Percentiles rank a stretch among this genome's conserved stretches.
Evolutionary conservation across 2,797 vertebrate genomes (phyloP).

Genomic region (Masticophis lateralis): DNA sequence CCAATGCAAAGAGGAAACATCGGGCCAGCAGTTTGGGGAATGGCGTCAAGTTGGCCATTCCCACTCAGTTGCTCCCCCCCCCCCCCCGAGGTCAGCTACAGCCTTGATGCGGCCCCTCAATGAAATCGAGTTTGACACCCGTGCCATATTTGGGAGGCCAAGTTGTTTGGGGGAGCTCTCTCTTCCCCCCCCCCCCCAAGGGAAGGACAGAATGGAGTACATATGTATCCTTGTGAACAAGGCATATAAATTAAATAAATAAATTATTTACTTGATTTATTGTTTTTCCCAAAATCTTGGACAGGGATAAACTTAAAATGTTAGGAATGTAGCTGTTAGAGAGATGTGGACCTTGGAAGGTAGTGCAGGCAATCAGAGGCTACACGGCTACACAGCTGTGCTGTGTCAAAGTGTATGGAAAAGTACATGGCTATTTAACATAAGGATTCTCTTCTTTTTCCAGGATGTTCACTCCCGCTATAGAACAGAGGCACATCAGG

Average conservation of each 20-base stretch:
- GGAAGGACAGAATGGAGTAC: too few relatives aligned
- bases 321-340: background rate
- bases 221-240: background rate
- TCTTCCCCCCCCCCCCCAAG: accelerated
- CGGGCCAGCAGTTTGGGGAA: too few relatives aligned
- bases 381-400: background rate
- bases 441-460: background rate
- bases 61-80: too few relatives aligned
- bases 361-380: background rate
- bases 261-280: background rate
- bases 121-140: too few relatives aligned
- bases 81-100: too few relatives aligned
- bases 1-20: too few relatives aligned
- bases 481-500: slow-evolving; percentile 94
- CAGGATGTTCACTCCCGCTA: slow-evolving; percentile 95
- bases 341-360: background rate
- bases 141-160: background rate
- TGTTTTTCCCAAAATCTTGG: background rate
- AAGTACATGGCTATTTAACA: background rate
- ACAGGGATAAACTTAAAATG: background rate
- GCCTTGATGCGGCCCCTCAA: too few relatives aligned
- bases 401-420: background rate
- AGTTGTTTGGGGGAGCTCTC: background rate
- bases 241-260: background rate
- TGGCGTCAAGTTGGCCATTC: too few relatives aligned